Base-by-base conservation (phyloP, 2,888 invertebrate species). In the Pyralis farinalis region DNA sequence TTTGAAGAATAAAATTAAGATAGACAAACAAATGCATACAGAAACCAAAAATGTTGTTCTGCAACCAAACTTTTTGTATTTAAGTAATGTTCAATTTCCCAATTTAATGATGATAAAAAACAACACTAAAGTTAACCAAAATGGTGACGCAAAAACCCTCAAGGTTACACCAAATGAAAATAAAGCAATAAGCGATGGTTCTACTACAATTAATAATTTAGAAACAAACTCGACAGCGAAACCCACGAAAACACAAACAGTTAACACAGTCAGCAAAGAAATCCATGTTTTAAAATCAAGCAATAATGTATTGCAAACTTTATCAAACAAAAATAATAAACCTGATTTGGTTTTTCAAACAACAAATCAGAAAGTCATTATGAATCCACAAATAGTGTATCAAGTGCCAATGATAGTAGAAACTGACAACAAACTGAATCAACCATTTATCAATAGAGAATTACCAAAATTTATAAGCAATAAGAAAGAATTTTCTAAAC, bases 31-130 rank as follows among this genome's bases (percentile, higher is more conserved):
- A 9, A 51, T 54, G 30, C 64, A 69, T 43, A 33, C 55, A 1
- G 83, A 85, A 41, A 47, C 72, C 3, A 86, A 81, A 49, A 87
- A 75, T 48, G 71, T 84, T 8, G 75, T 85, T 10, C 49, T 83
- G 32, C 85, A 87, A 51, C 81, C 88, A 11, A 89, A 87, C 55
- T 78, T 84, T 59, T 66, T 88, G 46, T 89, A 88, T 47, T 58
- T 89, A 29, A 83, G 84, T 49, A 89, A 89, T 44, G 76, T 87
- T 1, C 86, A 86, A 46, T 80, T 86, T 47, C 84, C 85, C n/a
- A 88, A 87, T 53, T 56, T 87, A 33, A 86, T 87, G 85, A 82
- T 87, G 79, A 75, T 85, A 31, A 86, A 84, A 56, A 86, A 79
- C 44, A 79, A 66, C 34, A 40, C 67, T 3, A 82, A 80, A 65